phyloP scores from a whole-genome alignment of 2,888 invertebrate genomes.

The Cerastoderma edule region DNA sequence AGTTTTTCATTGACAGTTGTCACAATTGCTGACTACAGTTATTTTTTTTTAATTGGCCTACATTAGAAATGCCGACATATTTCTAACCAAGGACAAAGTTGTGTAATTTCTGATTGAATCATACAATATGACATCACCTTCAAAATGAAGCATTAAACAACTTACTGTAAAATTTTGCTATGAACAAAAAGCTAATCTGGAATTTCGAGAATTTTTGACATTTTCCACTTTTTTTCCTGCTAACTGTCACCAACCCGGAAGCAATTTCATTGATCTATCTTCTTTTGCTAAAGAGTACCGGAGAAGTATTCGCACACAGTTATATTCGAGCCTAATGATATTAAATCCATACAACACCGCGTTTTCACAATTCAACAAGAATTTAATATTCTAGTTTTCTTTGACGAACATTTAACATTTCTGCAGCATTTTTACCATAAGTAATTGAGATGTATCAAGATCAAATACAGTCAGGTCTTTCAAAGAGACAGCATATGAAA shows the following conservation, averaged over 20 bases:
- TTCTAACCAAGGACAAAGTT: not conserved
- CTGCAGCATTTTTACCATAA: no score
- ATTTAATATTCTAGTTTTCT: no score
- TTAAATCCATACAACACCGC: no score
- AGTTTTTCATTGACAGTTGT: no score
- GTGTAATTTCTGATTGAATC: no score
- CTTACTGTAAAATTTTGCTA: not conserved
- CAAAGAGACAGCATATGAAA: no score
- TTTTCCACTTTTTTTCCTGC: conserved; percentile 22
- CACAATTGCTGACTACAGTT: conserved; percentile 16
- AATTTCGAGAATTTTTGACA: conserved; percentile 31
- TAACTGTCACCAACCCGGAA: conserved; percentile 41
- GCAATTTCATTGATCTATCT: conserved; percentile 20
- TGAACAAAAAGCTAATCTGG: conserved; percentile 6
- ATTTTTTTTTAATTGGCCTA: conserved; percentile 13
- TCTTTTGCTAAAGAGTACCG: not conserved
- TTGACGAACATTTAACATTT: no score
- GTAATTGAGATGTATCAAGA: no score
- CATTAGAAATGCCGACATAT: conserved; percentile 4
- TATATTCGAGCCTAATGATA: no score
- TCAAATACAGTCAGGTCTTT: no score
- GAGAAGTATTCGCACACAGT: not conserved
- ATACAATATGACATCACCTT: no score
- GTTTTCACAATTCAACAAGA: no score
- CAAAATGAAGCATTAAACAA: not conserved